phyloP scores from a whole-genome alignment of 1,140 invertebrate genomes.

The Xylocopa sonorina region DNA sequence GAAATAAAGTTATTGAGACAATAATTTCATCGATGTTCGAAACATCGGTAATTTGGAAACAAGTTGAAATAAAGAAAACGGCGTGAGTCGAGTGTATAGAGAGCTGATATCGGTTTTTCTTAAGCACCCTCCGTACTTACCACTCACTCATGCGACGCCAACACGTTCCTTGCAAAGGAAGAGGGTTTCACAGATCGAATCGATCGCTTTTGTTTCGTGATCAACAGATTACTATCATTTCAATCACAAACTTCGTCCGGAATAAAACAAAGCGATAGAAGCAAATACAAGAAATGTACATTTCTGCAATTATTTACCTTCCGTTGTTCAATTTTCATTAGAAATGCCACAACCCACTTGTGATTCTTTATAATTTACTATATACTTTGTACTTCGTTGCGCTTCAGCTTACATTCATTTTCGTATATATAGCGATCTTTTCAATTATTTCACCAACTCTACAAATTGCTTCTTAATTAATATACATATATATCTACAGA shows the following conservation, averaged over 20 bases:
- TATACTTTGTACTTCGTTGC: too few species aligned
- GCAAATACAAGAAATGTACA: conserved; percentile 23
- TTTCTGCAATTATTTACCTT: neutral
- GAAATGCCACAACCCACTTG: neutral
- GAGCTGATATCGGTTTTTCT: conserved; percentile 65
- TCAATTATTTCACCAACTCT: too few species aligned
- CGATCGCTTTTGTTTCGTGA: conserved; percentile 47
- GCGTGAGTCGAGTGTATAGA: conserved; percentile 75
- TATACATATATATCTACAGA: too few species aligned
- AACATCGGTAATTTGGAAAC: conserved; percentile 16
- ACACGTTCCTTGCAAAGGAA: conserved; percentile 79
- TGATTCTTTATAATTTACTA: neutral
- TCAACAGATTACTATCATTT: neutral
- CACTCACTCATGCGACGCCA: conserved; percentile 79
- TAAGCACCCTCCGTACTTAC: conserved; percentile 80
- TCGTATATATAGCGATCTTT: too few species aligned
- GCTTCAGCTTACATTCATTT: too few species aligned
- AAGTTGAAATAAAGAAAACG: conserved; percentile 65
- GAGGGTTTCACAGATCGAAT: conserved; percentile 65
- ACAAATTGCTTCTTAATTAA: too few species aligned
- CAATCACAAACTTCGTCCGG: neutral
- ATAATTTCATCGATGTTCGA: conserved; percentile 36
- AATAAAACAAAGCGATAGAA: neutral
- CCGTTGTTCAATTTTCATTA: neutral
- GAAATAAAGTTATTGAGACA: neutral